Conservation (phyloP, 2,113 vertebrate genomes). For the Phalacrocorax brasilianus region DNA sequence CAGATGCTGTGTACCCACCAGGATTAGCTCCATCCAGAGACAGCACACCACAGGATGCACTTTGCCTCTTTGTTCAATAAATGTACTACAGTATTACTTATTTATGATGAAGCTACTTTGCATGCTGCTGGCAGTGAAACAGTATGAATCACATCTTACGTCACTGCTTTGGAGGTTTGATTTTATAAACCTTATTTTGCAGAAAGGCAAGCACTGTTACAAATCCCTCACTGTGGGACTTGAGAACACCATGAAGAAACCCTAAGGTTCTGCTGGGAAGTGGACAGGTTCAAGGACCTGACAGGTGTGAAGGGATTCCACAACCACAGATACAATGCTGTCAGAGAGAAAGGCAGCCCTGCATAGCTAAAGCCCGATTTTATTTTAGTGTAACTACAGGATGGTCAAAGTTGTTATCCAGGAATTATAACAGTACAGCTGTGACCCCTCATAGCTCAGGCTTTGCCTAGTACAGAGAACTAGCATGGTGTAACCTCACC, state of each 20-base stretch:
- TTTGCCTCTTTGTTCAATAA: not conserved
- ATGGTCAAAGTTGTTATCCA: not conserved
- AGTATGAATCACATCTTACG: not conserved
- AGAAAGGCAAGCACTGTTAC: not conserved
- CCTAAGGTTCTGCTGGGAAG: not conserved
- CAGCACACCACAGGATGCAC: not conserved
- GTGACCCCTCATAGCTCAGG: not conserved
- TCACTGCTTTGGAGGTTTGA: not conserved
- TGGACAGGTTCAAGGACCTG: not conserved
- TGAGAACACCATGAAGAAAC: not conserved
- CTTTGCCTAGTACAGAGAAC: not conserved
- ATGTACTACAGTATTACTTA: not conserved
- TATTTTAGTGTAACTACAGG: not conserved
- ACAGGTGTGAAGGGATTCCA: not conserved
- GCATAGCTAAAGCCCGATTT: not conserved
- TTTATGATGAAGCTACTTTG: not conserved
- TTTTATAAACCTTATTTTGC: not conserved
- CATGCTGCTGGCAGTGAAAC: not conserved
- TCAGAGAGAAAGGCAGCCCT: not conserved
- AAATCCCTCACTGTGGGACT: not conserved
- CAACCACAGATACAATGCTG: not conserved
- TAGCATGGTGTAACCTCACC: not conserved
- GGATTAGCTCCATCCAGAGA: not conserved
- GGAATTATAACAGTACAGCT: not conserved
- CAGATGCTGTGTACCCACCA: not conserved